A percentile compares a stretch with the other conserved stretches of the same genome.
Conservation (phyloP, 2,888 invertebrate species). For the Neuroscelio doddi region DNA sequence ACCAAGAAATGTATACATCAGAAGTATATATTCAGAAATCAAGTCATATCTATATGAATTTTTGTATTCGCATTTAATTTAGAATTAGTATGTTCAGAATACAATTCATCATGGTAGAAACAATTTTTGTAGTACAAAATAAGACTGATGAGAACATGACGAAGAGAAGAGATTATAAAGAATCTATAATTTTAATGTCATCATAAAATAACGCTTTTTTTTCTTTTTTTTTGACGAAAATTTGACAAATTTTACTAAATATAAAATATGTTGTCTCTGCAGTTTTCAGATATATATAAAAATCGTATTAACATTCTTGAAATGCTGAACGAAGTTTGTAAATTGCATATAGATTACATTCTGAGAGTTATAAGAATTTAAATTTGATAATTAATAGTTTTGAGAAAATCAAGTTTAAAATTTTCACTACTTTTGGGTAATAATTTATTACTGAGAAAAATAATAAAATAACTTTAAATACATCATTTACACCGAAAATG, state of each 20-base stretch:
- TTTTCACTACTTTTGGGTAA: too few relatives aligned
- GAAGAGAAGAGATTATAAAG: conserved; percentile 8
- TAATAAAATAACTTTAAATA: too few relatives aligned
- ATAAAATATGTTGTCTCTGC: too few relatives aligned
- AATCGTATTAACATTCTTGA: too few relatives aligned
- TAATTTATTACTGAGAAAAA: too few relatives aligned
- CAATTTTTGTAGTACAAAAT: conserved; percentile 50
- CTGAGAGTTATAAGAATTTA: too few relatives aligned
- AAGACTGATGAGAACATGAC: conserved; percentile 56
- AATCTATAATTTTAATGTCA: neutral
- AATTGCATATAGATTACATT: too few relatives aligned
- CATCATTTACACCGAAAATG: too few relatives aligned
- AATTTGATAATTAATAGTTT: too few relatives aligned
- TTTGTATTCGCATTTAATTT: conserved; percentile 11
- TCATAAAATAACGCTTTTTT: neutral
- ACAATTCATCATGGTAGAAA: conserved; percentile 17
- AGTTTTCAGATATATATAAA: too few relatives aligned
- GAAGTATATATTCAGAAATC: conserved; percentile 29
- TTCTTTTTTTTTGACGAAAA: neutral
- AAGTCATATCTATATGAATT: conserved; percentile 31
- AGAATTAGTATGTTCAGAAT: conserved; percentile 2
- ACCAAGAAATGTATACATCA: conserved; percentile 13
- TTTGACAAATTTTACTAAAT: neutral
- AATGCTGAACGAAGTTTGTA: too few relatives aligned
- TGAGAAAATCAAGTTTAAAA: too few relatives aligned